These are phyloP conservation scores for Beroe ovata DNA, from an alignment of 37 sponge, comb jelly and placozoan genomes.

Conservation along the genomic window DNA sequence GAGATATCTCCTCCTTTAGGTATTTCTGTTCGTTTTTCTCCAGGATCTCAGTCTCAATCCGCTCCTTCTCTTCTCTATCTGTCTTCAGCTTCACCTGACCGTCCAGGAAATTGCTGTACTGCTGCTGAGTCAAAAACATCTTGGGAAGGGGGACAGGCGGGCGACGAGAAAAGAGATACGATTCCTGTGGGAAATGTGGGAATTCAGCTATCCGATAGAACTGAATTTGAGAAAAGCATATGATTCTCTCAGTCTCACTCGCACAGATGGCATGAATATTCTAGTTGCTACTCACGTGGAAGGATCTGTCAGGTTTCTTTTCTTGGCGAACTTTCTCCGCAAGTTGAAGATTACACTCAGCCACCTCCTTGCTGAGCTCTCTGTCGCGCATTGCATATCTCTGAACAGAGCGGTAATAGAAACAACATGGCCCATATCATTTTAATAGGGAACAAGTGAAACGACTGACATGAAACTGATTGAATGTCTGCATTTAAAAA, in stretches of 20 bases:
- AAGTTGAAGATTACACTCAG: constrained; percentile 68
- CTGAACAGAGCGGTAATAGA: constrained; percentile 66
- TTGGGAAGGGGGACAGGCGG: constrained; percentile 68
- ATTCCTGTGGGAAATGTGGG: no score
- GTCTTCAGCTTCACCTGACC: constrained; percentile 70
- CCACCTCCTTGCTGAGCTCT: constrained; percentile 69
- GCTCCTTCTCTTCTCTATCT: constrained; percentile 6
- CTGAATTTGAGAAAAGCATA: no score
- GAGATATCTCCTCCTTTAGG: not conserved
- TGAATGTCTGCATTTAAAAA: not conserved
- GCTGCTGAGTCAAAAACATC: constrained; percentile 63
- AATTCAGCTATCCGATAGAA: no score
- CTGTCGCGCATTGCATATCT: not conserved
- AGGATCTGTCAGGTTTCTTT: constrained; percentile 6
- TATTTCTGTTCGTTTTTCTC: constrained; percentile 71
- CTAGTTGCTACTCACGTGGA: constrained; percentile 51
- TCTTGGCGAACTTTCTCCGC: constrained; percentile 56
- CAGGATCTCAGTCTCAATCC: constrained; percentile 67
- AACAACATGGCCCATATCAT: no score
- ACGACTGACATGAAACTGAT: not conserved
- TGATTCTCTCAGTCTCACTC: no score
- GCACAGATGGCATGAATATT: no score
- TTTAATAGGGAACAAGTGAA: no score
- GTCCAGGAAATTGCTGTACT: constrained; percentile 78
- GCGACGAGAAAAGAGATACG: constrained; percentile 79